A percentile compares a stretch with the other conserved stretches of the same genome.
phyloP scores from a whole-genome alignment of 37 sponge, comb jelly and placozoan species.

The Crambe crambe region DNA sequence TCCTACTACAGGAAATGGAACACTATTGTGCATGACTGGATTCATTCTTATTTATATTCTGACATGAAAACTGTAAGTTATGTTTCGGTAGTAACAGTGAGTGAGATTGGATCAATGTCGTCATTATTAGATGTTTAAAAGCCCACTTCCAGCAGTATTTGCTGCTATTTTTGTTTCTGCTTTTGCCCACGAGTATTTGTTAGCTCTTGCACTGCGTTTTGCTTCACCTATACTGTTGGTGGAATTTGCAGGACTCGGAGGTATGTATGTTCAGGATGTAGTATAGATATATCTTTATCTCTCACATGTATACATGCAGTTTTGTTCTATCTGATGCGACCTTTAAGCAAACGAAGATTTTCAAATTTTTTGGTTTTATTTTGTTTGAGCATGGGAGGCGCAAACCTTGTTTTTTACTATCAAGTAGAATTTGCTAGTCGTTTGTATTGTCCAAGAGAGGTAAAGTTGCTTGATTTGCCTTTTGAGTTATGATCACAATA shows the following conservation, averaged over 20 bases:
- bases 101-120: neutral
- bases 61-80: constrained; percentile 59
- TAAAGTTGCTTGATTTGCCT: neutral
- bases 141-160: constrained; percentile 9
- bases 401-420: constrained; percentile 25
- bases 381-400: constrained; percentile 9
- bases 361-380: constrained; percentile 21
- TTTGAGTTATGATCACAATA: neutral
- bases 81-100: too few relatives aligned
- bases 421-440: constrained; percentile 35
- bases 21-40: constrained; percentile 73
- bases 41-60: constrained; percentile 67
- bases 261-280: neutral
- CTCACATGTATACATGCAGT: constrained; percentile 9
- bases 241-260: constrained; percentile 41
- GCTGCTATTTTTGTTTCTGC: constrained; percentile 55
- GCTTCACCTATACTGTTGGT: constrained; percentile 53
- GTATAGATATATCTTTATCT: neutral
- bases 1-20: constrained; percentile 87
- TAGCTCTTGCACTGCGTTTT: constrained; percentile 55
- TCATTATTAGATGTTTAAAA: neutral
- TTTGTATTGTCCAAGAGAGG: constrained; percentile 27
- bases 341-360: neutral
- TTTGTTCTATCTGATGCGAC: constrained; percentile 28
- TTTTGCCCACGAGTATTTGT: constrained; percentile 77